Base-by-base conservation (phyloP, 2,113 vertebrate species). In the Vulpes lagopus region DNA sequence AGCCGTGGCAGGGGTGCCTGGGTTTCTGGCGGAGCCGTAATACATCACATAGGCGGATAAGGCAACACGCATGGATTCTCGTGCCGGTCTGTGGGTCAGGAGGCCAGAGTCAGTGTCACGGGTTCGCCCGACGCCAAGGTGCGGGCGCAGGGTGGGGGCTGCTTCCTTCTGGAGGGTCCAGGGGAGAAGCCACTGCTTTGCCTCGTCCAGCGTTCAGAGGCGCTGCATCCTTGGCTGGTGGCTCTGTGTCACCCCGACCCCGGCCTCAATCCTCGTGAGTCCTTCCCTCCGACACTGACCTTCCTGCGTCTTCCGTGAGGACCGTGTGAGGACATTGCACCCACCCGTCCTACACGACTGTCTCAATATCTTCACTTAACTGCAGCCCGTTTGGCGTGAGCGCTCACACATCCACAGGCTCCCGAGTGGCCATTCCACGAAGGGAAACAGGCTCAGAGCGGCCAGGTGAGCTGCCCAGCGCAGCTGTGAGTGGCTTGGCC, bases 31-130 rank as follows among this genome's bases (percentile, higher is more conserved):
- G 17, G 32, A 64, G 27, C 57, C 20, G 20, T 8, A 32, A 20
- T 0, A n/a, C 15, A 11, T 9, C 15, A 16, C 15, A 1, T 22
- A n/a, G 49, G 30, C 2, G 30, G n/a, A 35, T 30, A 32, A 9
- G 71, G 20, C 62, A 49, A 30, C 17, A 1, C 2, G 1, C 0
- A 11, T 6, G n/a, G 38, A 25, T 11, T 80, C 23, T 16, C 3
- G 0, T 1, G 2, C 0, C 0, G 15, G 4, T 11, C 51, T 8
- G 27, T 4, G 25, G 27, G 57, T n/a, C 10, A 0, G 22, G 4
- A 65, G 17, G 2, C 17, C 78, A 20, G n/a, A 35, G 11, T 60
- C 78, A 7, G 27, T 2, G 32, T 35, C 10, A 0, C 38, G 1
- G 83, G 19, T 8, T 6, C 8, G 27, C 38, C 2, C 0, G 0